Conservation (phyloP, 1,140 invertebrate species). For the Radopholus similis region DNA sequence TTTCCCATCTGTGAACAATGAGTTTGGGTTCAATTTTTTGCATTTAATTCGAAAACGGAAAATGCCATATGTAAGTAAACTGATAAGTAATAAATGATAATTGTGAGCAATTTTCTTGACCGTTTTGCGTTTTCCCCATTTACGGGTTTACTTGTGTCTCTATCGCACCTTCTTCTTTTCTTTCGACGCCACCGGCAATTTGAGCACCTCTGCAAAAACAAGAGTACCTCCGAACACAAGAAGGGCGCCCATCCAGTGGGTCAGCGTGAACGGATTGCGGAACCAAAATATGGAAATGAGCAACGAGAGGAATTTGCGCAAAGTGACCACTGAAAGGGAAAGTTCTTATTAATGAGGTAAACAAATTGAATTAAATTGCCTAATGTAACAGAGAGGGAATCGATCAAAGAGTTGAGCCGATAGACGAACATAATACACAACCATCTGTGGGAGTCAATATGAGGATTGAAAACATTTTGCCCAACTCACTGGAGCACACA, state of each 20-base stretch:
- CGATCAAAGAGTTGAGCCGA: conserved; percentile 83
- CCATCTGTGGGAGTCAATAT: conserved; percentile 64
- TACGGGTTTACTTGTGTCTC: no score
- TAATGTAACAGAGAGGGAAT: conserved; percentile 87
- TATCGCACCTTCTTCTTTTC: conserved; percentile 4
- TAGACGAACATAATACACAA: conserved; percentile 92
- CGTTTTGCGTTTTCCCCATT: no score
- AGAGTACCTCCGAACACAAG: conserved; percentile 88
- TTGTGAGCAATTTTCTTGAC: no score
- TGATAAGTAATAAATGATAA: no score
- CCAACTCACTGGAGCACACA: conserved; percentile 77
- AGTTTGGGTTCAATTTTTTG: no score
- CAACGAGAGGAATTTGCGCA: conserved; percentile 89
- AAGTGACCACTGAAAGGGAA: conserved; percentile 72
- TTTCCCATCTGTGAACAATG: no score
- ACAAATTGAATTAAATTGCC: not conserved
- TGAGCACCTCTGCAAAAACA: conserved; percentile 67
- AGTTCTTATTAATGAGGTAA: not conserved
- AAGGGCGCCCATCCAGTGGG: conserved; percentile 85
- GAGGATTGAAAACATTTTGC: not conserved
- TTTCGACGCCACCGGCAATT: not conserved
- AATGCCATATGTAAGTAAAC: no score
- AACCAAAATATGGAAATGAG: conserved; percentile 94
- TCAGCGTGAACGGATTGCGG: conserved; percentile 82
- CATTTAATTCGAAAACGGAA: no score